Conservation (phyloP, 1,140 invertebrate species). For the Sinonovacula constricta region DNA sequence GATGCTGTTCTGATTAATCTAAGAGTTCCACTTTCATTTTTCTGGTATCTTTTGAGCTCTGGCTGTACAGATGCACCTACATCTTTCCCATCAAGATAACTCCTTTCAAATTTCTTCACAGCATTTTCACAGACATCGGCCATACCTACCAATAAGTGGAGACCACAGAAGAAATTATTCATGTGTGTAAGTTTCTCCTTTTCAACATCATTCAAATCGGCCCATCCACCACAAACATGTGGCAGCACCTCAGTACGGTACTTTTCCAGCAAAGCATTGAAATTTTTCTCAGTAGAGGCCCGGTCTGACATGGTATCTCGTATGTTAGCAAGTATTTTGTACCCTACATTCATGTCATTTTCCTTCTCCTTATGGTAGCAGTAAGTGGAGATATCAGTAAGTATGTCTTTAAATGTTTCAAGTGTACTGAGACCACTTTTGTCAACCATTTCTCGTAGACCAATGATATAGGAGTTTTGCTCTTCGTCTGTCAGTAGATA, state of each 20-base stretch:
- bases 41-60: background rate
- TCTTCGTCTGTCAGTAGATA: constrained; percentile 21
- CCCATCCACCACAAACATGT: constrained; percentile 16
- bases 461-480: constrained; percentile 36
- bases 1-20: constrained; percentile 30
- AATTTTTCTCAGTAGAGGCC: constrained; percentile 35
- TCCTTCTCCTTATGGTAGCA: background rate
- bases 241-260: constrained; percentile 25
- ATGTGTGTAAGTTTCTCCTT: too few species aligned
- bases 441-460: constrained; percentile 35
- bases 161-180: constrained; percentile 19
- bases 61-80: background rate
- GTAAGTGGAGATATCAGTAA: constrained; percentile 16
- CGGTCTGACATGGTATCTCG: constrained; percentile 21
- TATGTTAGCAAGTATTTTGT: constrained; percentile 26
- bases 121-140: constrained; percentile 33
- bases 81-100: constrained; percentile 15
- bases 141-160: constrained; percentile 41
- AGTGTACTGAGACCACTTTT: constrained; percentile 21
- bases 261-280: constrained; percentile 27
- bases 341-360: constrained; percentile 14
- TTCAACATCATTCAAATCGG: constrained; percentile 10
- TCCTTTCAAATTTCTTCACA: constrained; percentile 37
- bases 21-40: constrained; percentile 35
- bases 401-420: constrained; percentile 39